Conservation (phyloP, 2,797 vertebrate genomes). For the Tachyglossus aculeatus region DNA sequence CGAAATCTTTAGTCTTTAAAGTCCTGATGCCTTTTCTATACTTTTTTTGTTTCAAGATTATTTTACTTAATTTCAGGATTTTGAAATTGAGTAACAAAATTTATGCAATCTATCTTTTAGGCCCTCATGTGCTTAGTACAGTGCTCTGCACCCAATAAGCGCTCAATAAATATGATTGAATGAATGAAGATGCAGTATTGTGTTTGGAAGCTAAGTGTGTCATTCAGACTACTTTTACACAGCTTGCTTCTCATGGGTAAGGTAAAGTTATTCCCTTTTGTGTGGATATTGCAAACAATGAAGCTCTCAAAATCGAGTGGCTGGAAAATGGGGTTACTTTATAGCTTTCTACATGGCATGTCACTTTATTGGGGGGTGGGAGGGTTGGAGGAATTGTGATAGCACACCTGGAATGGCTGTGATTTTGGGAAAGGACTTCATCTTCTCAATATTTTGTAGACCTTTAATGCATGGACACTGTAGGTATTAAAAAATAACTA, state of each 20-base stretch:
- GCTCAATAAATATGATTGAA: too few relatives aligned
- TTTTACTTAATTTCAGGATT: not conserved
- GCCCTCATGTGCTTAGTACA: not conserved
- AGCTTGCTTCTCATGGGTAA: not conserved
- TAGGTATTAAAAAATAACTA: not conserved
- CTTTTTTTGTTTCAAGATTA: not conserved
- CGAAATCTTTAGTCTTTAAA: too few relatives aligned
- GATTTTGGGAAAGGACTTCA: too few relatives aligned
- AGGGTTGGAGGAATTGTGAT: too few relatives aligned
- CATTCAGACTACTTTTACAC: not conserved
- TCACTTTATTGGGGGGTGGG: too few relatives aligned
- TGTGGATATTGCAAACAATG: constrained; percentile 3
- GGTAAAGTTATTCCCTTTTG: not conserved
- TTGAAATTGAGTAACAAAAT: not conserved
- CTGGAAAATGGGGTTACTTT: not conserved
- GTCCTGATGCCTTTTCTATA: not conserved
- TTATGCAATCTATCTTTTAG: not conserved
- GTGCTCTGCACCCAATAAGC: too few relatives aligned
- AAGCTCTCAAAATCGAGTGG: constrained; percentile 20
- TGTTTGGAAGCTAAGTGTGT: not conserved
- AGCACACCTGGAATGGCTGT: too few relatives aligned
- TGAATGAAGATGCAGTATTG: not conserved
- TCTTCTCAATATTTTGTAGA: too few relatives aligned
- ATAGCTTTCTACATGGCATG: too few relatives aligned
- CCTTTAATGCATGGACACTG: constrained; percentile 1